phyloP scores from a whole-genome alignment of 2,113 vertebrate genomes.

The Aspiorhynchus laticeps region DNA sequence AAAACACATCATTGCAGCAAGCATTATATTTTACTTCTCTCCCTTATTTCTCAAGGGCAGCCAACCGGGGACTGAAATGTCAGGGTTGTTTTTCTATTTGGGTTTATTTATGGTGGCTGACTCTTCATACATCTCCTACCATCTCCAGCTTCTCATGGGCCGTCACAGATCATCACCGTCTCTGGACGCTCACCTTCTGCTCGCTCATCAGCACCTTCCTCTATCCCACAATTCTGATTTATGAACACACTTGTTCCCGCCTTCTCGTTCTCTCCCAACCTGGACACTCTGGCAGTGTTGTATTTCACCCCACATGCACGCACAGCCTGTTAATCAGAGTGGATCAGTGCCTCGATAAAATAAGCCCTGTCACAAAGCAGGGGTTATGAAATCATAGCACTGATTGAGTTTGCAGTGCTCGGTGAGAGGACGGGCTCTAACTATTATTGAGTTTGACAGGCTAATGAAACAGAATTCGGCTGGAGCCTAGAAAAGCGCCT shows the following conservation, averaged over 20 bases:
- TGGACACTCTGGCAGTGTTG: conserved; percentile 59
- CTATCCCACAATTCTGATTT: conserved; percentile 71
- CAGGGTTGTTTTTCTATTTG: conserved; percentile 55
- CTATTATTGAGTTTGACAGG: conserved; percentile 78
- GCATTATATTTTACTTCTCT: conserved; percentile 59
- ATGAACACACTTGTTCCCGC: conserved; percentile 50
- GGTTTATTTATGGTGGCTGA: conserved; percentile 67
- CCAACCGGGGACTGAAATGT: conserved; percentile 12
- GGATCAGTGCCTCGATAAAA: conserved; percentile 84
- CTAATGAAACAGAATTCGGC: conserved; percentile 70
- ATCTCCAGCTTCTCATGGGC: conserved; percentile 68
- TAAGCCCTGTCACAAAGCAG: conserved; percentile 81
- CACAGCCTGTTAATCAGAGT: conserved; percentile 73
- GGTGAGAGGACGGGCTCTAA: conserved; percentile 70
- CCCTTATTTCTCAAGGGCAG: conserved; percentile 65
- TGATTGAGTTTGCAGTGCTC: conserved; percentile 81
- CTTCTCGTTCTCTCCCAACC: conserved; percentile 41
- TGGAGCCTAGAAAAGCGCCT: not conserved
- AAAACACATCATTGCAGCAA: conserved; percentile 8
- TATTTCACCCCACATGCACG: conserved; percentile 68
- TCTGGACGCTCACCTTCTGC: conserved; percentile 42
- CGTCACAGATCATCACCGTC: conserved; percentile 69
- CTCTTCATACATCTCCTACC: conserved; percentile 61
- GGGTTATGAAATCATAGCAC: conserved; percentile 91
- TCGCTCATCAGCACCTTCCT: conserved; percentile 72